Base-by-base conservation (phyloP, 2,113 vertebrate genomes). In the Lepus timidus region DNA sequence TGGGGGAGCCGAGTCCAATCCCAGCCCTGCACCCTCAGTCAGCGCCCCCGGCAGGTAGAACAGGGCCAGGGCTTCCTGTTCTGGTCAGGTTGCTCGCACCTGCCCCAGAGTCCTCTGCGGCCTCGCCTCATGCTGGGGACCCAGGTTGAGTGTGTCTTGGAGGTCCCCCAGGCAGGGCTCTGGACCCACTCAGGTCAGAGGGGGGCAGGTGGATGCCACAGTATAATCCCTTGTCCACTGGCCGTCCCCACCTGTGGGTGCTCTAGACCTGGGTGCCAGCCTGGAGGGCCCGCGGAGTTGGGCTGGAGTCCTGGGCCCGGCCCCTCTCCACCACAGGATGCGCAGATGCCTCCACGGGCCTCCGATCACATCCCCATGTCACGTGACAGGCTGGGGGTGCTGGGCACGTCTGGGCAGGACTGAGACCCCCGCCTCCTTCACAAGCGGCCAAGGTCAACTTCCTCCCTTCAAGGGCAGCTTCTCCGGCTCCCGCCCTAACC, bases 381-480 rank as follows among this genome's bases (percentile, higher is more conserved):
- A 2, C 36, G 68, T 2, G 67, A 67, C 81, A 51, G 4, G 52
- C 62, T 71, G 4, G 10, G 81, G 88, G 31, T 23, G 31, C 29
- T 3, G 2, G 5, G 5, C 71, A 23, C 27, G 11, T 12, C 36
- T 25, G 67, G 51, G 52, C n/a, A n/a, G 92, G 62, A 17, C 22
- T 19, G 9, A 67, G 61, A n/a, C 67, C 7, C 10, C 12, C 9
- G 31, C 61, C 23, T 6, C 8, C 4, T 16, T 19, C 6, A 27
- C 29, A 1, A 36, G 65, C 85, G 1, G 81, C 49, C 85, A 94
- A 94, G 92, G 85, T 89, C 92, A 84, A 3, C 9, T 25, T 23
- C 51, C 0, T 31, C 31, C 68, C 84, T 81, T 84, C 85, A 95
- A 90, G 90, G 93, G 85, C 85, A 58, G 3, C 78, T 44, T 64